phyloP scores from a whole-genome alignment of 2,888 invertebrate genomes.

The Biston betularia region DNA sequence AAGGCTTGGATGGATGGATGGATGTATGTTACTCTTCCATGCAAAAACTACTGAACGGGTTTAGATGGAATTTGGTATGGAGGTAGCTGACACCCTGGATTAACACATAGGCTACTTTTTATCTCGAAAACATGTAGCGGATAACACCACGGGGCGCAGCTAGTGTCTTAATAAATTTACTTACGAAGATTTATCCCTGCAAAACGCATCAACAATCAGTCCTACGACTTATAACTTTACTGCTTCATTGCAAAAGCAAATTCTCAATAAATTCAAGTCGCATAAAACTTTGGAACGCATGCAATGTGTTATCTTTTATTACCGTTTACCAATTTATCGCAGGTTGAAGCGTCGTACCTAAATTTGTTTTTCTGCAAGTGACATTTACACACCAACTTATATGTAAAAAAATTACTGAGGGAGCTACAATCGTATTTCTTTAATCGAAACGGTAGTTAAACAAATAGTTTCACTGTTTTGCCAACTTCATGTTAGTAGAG shows the following conservation, averaged over 20 bases:
- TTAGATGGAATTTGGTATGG: no score
- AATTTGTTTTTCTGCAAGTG: constrained; percentile 4
- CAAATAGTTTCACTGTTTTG: background rate
- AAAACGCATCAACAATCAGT: background rate
- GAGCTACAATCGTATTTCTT: constrained; percentile 1
- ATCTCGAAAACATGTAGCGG: no score
- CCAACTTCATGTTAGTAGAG: background rate
- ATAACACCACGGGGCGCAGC: no score
- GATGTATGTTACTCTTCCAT: no score
- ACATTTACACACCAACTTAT: constrained; percentile 3
- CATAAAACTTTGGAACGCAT: constrained; percentile 13
- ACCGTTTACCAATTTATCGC: constrained; percentile 11
- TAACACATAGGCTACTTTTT: no score
- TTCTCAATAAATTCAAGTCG: constrained; percentile 1
- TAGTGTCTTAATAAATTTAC: background rate
- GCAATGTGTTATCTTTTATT: constrained; percentile 15
- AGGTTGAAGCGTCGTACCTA: background rate
- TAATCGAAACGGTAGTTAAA: background rate
- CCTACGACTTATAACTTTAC: constrained; percentile 9
- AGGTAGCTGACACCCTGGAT: no score
- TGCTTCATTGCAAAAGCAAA: constrained; percentile 13
- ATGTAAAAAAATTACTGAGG: background rate
- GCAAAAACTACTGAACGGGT: no score
- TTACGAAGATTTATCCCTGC: constrained; percentile 7
- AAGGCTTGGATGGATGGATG: no score